phyloP scores from a whole-genome alignment of 92 coral and sea anemone species.

The Parazoanthus atlanticus region DNA sequence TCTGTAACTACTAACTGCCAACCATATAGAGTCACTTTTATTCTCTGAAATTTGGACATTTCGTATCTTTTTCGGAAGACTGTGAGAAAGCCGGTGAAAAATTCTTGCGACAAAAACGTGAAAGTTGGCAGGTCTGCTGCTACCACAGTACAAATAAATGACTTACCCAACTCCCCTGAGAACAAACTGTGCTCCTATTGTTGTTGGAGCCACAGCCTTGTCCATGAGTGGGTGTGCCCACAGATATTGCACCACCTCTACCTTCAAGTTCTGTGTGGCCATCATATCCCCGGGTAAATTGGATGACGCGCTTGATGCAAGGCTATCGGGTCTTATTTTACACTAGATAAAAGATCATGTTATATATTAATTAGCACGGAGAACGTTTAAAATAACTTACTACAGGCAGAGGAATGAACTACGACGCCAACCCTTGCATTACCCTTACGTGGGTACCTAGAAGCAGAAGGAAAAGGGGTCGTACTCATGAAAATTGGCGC shows the following conservation, averaged over 20 bases:
- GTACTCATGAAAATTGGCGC: too few relatives aligned
- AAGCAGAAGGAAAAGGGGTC: too few relatives aligned
- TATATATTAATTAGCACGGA: background rate
- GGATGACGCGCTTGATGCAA: background rate
- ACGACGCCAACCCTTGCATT: background rate
- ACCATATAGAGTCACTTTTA: too few relatives aligned
- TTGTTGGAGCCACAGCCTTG: conserved; percentile 27
- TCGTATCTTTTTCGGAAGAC: too few relatives aligned
- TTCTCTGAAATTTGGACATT: too few relatives aligned
- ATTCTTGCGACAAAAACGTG: too few relatives aligned
- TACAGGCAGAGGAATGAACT: background rate
- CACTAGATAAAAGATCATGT: conserved; percentile 54
- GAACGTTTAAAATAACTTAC: background rate
- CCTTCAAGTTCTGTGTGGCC: conserved; percentile 65
- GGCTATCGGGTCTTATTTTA: conserved; percentile 57
- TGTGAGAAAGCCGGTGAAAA: too few relatives aligned
- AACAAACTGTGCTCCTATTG: conserved; percentile 19
- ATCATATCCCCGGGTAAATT: conserved; percentile 65
- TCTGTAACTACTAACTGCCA: too few relatives aligned
- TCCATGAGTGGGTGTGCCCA: conserved; percentile 55
- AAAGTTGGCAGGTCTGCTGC: too few relatives aligned
- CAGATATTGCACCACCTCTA: conserved; percentile 24
- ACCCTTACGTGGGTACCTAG: background rate
- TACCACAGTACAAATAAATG: background rate
- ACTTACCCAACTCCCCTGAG: conserved; percentile 20